Evolutionary conservation across 1,140 invertebrate species (phyloP).

Genomic region (Drosophila navojoa): DNA sequence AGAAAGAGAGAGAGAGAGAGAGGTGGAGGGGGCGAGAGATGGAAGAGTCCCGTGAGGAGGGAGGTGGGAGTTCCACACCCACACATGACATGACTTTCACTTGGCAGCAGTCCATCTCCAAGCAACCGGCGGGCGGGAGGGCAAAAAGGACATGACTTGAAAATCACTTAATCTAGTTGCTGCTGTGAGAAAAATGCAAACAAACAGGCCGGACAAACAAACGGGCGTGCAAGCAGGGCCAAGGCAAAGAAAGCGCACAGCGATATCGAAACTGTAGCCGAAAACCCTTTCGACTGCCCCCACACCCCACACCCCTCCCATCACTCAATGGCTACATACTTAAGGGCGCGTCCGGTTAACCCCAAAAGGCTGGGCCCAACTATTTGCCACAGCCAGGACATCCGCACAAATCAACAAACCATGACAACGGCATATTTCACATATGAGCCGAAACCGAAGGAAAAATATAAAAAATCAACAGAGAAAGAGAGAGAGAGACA

Average conservation of each 20-base stretch:
- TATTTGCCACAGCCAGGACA: slow-evolving; percentile 53
- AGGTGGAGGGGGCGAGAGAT: neutral
- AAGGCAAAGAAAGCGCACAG: slow-evolving; percentile 29
- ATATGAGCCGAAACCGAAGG: slow-evolving; percentile 41
- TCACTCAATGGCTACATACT: slow-evolving; percentile 26
- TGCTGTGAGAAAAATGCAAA: slow-evolving; percentile 31
- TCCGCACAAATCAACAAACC: slow-evolving; percentile 75
- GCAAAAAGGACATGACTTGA: slow-evolving; percentile 78
- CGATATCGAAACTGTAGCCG: slow-evolving; percentile 36
- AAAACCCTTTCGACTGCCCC: slow-evolving; percentile 49
- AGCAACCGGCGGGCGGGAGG: too few species aligned
- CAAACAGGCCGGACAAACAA: neutral
- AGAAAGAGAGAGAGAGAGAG: neutral
- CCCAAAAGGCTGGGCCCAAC: slow-evolving; percentile 29
- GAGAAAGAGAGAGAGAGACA: too few species aligned
- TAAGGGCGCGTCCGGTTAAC: slow-evolving; percentile 54
- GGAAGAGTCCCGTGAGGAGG: neutral
- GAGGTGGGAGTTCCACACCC: slow-evolving; percentile 30
- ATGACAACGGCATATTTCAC: slow-evolving; percentile 80
- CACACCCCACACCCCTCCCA: neutral
- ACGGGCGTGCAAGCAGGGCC: slow-evolving; percentile 8
- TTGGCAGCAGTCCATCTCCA: slow-evolving; percentile 74
- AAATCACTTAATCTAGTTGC: slow-evolving; percentile 81
- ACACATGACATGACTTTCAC: slow-evolving; percentile 73
- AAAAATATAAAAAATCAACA: neutral